Conservation (phyloP, 2,888 invertebrate genomes). For the Agriopis aurantiaria region DNA sequence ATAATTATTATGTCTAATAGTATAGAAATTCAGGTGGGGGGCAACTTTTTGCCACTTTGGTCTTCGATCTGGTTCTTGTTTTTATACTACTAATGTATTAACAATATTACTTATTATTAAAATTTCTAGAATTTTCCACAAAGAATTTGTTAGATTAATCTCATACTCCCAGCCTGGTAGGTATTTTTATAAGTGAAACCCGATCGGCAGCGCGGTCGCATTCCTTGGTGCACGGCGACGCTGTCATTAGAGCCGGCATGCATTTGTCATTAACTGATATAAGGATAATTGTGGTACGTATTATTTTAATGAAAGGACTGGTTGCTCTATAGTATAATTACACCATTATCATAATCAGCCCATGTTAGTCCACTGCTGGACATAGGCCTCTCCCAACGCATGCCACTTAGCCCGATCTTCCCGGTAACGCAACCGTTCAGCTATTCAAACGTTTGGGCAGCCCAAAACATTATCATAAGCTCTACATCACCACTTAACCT, state of each 20-base stretch:
- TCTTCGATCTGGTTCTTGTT: too few species aligned
- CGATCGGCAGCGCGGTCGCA: slow-evolving; percentile 50
- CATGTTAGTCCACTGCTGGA: too few species aligned
- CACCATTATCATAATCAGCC: background rate
- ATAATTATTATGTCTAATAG: too few species aligned
- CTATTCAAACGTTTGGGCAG: too few species aligned
- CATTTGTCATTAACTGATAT: slow-evolving; percentile 7
- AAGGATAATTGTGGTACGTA: slow-evolving; percentile 9
- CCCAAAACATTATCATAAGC: too few species aligned
- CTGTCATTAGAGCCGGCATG: slow-evolving; percentile 32
- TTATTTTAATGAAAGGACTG: background rate
- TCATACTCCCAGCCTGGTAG: slow-evolving; percentile 24
- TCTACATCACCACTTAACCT: too few species aligned
- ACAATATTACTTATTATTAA: background rate
- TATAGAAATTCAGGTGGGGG: too few species aligned
- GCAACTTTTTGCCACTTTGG: too few species aligned
- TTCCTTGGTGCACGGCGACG: slow-evolving; percentile 36
- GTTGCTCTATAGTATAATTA: background rate
- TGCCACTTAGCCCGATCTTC: too few species aligned
- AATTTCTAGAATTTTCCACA: background rate
- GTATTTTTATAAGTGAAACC: slow-evolving; percentile 46
- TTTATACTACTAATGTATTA: too few species aligned
- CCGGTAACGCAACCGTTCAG: too few species aligned
- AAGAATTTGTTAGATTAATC: slow-evolving; percentile 6
- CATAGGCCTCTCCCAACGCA: too few species aligned